Evolutionary conservation across 2,113 vertebrate species (phyloP).

Genomic region (Sprattus sprattus): DNA sequence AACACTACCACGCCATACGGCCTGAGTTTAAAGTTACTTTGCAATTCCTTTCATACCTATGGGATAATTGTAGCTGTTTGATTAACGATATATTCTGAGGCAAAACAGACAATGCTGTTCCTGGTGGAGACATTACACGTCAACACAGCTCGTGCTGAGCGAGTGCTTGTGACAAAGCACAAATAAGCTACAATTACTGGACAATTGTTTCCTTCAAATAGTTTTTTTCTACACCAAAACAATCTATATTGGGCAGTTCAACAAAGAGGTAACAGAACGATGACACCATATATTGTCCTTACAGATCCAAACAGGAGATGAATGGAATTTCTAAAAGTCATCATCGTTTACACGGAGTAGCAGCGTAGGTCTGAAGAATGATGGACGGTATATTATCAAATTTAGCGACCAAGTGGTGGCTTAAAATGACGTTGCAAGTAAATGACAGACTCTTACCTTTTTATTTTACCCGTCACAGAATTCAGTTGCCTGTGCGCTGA

Average conservation of each 20-base stretch:
- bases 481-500: slow-evolving; percentile 13
- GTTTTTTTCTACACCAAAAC: background rate
- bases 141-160: slow-evolving; percentile 4
- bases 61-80: background rate
- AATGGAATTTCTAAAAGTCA: slow-evolving; percentile 14
- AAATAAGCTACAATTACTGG: slow-evolving; percentile 19
- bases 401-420: background rate
- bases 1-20: background rate
- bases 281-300: background rate
- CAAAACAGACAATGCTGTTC: background rate
- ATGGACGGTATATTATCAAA: slow-evolving; percentile 12
- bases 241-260: background rate
- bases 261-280: background rate
- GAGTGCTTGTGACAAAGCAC: slow-evolving; percentile 17
- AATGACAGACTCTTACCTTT: slow-evolving; percentile 24
- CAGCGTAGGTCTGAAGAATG: slow-evolving; percentile 1
- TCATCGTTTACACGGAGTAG: background rate
- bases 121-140: slow-evolving; percentile 10
- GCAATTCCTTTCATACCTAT: background rate
- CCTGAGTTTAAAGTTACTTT: slow-evolving; percentile 19
- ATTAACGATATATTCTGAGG: background rate
- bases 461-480: slow-evolving; percentile 2
- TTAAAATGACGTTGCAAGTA: slow-evolving; percentile 9
- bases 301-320: slow-evolving; percentile 14
- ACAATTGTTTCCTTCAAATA: background rate